Percentiles rank a stretch among this genome's conserved stretches.
Evolutionary conservation across 2,113 vertebrate genomes (phyloP).

Genomic region (Lepisosteus osseus): DNA sequence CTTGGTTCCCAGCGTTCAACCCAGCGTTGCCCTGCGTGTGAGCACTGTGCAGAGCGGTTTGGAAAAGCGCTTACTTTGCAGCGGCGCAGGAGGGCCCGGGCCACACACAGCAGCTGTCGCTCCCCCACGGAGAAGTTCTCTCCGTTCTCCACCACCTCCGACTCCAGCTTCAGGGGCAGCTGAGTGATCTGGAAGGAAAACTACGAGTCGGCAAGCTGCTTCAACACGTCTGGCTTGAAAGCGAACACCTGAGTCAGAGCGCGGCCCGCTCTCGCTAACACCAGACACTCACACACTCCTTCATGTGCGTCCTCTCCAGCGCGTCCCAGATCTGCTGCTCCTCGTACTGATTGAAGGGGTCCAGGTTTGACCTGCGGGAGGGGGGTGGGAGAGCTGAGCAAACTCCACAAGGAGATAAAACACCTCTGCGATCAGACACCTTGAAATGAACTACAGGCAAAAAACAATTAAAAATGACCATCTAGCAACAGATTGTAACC

Average conservation of each 20-base stretch:
- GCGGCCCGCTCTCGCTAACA: neutral
- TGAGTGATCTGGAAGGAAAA: constrained; percentile 71
- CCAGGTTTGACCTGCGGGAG: constrained; percentile 77
- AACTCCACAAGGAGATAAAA: too few species aligned
- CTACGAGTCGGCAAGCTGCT: neutral
- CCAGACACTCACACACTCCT: constrained; percentile 85
- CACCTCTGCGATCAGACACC: too few species aligned
- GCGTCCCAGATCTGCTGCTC: constrained; percentile 88
- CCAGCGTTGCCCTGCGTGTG: too few species aligned
- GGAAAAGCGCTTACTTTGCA: constrained; percentile 72
- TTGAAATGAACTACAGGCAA: too few species aligned
- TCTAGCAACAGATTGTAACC: too few species aligned
- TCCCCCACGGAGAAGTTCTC: constrained; percentile 93
- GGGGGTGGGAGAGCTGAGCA: neutral
- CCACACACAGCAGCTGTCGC: constrained; percentile 84
- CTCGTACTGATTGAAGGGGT: constrained; percentile 79
- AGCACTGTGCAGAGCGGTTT: neutral
- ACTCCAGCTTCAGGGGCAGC: constrained; percentile 86
- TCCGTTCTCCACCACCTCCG: constrained; percentile 89
- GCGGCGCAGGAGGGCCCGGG: constrained; percentile 79
- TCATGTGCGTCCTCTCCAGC: constrained; percentile 89
- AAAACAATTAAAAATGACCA: too few species aligned
- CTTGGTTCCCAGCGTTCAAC: too few species aligned
- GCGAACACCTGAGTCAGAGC: neutral
- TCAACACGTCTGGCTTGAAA: too few species aligned